A percentile compares a stretch with the other conserved stretches of the same genome.
phyloP scores from a whole-genome alignment of 1,140 invertebrate genomes.

The Propsilocerus akamusi region DNA sequence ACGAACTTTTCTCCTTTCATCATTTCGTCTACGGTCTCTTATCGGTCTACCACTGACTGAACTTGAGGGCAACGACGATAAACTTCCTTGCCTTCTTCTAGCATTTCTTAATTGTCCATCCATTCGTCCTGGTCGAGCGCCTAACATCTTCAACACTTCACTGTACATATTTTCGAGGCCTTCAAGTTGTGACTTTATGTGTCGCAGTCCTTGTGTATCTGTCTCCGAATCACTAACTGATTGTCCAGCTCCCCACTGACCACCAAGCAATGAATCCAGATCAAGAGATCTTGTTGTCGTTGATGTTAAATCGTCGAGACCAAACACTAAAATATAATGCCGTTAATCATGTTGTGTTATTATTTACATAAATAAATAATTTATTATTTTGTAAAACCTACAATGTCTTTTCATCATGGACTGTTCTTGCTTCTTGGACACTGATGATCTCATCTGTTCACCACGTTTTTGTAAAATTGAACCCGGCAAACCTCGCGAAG shows the following conservation, averaged over 20 bases:
- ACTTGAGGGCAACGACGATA: slow-evolving; percentile 63
- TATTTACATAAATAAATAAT: background rate
- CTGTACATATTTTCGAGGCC: slow-evolving; percentile 80
- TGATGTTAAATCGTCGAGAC: slow-evolving; percentile 58
- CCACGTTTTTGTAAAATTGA: slow-evolving; percentile 5
- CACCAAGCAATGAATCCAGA: slow-evolving; percentile 62
- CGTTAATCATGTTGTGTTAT: slow-evolving; percentile 15
- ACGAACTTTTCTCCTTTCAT: slow-evolving; percentile 54
- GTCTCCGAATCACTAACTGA: slow-evolving; percentile 52
- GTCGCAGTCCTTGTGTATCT: slow-evolving; percentile 54
- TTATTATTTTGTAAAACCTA: slow-evolving; percentile 1
- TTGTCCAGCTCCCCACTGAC: slow-evolving; percentile 17
- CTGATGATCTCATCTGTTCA: background rate
- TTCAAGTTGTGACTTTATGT: slow-evolving; percentile 64
- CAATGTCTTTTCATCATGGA: slow-evolving; percentile 7
- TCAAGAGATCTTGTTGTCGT: slow-evolving; percentile 54
- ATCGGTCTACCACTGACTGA: slow-evolving; percentile 58
- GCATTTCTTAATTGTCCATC: slow-evolving; percentile 9
- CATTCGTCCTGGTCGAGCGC: slow-evolving; percentile 29
- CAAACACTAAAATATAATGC: slow-evolving; percentile 35
- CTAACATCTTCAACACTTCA: slow-evolving; percentile 61
- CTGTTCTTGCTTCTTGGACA: slow-evolving; percentile 7
- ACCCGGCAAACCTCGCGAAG: slow-evolving; percentile 7
- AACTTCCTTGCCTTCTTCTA: slow-evolving; percentile 44
- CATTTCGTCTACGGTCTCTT: slow-evolving; percentile 37